These are phyloP conservation scores for Oenanthe oenanthe DNA, from an alignment of 2,113 vertebrate genomes.

Conservation along the genomic window DNA sequence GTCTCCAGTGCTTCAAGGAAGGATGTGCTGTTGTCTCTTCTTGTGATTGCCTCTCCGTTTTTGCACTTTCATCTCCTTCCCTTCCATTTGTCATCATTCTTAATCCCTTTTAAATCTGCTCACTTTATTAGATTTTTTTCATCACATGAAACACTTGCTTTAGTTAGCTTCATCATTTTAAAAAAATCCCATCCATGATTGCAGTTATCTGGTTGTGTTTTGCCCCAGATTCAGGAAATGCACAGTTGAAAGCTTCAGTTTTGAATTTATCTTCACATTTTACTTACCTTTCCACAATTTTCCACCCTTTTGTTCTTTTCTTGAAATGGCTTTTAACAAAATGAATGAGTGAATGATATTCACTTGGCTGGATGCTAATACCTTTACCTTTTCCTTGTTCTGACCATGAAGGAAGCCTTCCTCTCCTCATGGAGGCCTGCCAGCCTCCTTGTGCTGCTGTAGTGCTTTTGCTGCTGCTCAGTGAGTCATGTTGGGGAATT, in stretches of 20 bases:
- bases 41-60: background rate
- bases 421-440: background rate
- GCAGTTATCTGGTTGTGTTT: background rate
- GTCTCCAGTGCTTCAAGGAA: background rate
- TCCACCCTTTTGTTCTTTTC: background rate
- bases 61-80: background rate
- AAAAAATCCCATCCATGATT: background rate
- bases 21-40: background rate
- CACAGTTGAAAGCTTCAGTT: background rate
- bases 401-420: background rate
- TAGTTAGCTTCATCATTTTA: background rate
- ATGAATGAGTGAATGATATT: background rate
- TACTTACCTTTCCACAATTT: background rate
- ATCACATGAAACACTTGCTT: background rate
- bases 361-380: background rate
- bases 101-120: background rate
- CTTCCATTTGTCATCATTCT: background rate
- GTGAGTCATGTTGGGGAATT: background rate
- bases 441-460: background rate
- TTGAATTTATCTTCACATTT: background rate
- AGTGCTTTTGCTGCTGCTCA: background rate
- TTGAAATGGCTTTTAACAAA: background rate
- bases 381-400: background rate
- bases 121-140: background rate
- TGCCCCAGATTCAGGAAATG: background rate